Percentiles rank a stretch among this genome's conserved stretches.
These are phyloP conservation scores for Spisula subtruncata DNA, from an alignment of 2,888 invertebrate genomes.

Conservation along the genomic window DNA sequence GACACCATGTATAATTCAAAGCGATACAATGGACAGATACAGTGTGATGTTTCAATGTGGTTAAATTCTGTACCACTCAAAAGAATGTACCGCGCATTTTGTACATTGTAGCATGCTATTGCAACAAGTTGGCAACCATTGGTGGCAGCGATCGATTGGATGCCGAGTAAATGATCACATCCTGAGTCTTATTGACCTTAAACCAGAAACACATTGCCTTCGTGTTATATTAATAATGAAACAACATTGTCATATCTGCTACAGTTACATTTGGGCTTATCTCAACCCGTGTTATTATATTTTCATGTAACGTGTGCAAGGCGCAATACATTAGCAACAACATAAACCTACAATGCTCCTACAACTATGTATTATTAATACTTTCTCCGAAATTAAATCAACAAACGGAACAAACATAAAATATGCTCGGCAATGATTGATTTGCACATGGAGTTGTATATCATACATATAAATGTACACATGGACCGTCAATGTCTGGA, in stretches of 20 bases:
- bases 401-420: no score
- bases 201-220: conserved; percentile 10
- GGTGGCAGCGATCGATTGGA: neutral
- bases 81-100: neutral
- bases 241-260: conserved; percentile 22
- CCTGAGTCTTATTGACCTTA: neutral
- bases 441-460: no score
- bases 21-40: neutral
- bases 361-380: neutral
- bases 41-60: no score
- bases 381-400: no score
- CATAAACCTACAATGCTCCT: neutral
- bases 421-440: no score
- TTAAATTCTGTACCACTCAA: neutral
- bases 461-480: no score
- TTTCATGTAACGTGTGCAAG: neutral
- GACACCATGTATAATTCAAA: conserved; percentile 15
- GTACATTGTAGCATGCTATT: neutral
- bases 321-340: neutral
- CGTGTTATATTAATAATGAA: conserved; percentile 15
- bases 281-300: neutral
- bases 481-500: no score
- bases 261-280: neutral
- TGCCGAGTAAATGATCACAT: neutral
- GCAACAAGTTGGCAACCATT: neutral